phyloP scores from a whole-genome alignment of 1,140 invertebrate species.

The Aricia agestis region DNA sequence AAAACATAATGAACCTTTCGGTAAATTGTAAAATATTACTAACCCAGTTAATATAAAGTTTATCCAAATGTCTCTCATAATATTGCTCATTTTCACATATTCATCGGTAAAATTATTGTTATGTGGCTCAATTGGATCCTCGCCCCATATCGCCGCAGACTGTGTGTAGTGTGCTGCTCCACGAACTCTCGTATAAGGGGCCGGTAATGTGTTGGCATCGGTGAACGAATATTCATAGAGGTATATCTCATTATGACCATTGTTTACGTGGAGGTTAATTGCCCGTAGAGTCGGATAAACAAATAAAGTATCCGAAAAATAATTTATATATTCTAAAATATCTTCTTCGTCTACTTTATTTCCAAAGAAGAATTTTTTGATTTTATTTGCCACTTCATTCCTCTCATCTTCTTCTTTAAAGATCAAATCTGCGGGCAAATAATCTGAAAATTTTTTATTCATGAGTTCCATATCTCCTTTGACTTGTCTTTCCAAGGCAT shows the following conservation, averaged over 20 bases:
- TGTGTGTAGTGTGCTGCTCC: slow-evolving; percentile 44
- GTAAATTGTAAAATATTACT: slow-evolving; percentile 12
- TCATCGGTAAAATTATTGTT: slow-evolving; percentile 30
- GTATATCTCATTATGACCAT: slow-evolving; percentile 45
- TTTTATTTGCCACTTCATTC: slow-evolving; percentile 33
- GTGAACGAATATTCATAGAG: slow-evolving; percentile 49
- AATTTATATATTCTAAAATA: slow-evolving; percentile 40
- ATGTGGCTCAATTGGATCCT: slow-evolving; percentile 16
- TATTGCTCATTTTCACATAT: slow-evolving; percentile 27
- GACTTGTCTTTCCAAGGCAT: slow-evolving; percentile 32
- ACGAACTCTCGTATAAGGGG: slow-evolving; percentile 32
- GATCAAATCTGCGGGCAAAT: slow-evolving; percentile 45
- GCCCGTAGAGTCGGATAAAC: slow-evolving; percentile 38
- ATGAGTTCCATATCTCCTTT: slow-evolving; percentile 47
- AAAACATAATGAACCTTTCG: too few species aligned
- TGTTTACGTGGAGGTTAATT: slow-evolving; percentile 37
- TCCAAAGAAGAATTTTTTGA: slow-evolving; percentile 51
- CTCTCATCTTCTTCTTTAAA: slow-evolving; percentile 39
- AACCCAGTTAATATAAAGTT: slow-evolving; percentile 49
- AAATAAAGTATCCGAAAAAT: slow-evolving; percentile 44
- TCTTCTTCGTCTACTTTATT: slow-evolving; percentile 34
- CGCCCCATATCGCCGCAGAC: slow-evolving; percentile 32
- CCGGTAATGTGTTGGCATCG: slow-evolving; percentile 21
- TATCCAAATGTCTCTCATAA: slow-evolving; percentile 37
- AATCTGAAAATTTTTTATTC: slow-evolving; percentile 50